Evolutionary conservation across 2,888 invertebrate genomes (phyloP), one percentile per base, ranked within the genome.

Genomic region (Leucozona laternaria): DNA sequence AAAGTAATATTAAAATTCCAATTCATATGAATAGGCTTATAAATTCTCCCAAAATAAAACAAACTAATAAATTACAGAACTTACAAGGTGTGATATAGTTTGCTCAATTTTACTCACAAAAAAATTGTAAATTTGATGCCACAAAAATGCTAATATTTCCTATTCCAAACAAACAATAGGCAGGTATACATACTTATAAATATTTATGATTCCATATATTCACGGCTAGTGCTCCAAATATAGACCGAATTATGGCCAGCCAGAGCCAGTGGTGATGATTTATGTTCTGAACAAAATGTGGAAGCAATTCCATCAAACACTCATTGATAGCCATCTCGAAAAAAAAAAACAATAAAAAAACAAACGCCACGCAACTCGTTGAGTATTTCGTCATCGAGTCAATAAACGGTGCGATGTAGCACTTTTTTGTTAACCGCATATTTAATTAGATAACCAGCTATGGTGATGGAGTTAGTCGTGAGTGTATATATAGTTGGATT

Each of bases 1-100:
- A 17, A 90, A 90, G 88, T 91, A 90, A 90, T 84, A 48, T 68
- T 20, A 17, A 8, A 34, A 25, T 68, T 20, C 11, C 10, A 15
- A 55, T 20, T 48, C 20, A 20, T 20, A 20, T 20, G 4, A 48
- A 48, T 20, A 20, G 17, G 45, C 8, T 17, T 17, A 20, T 20
- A 20, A 48, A 20, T 48, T 48, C 10, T 4, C 7, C 15, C 6
- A 10, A 17, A n/a, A 34, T 20, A 0, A 17, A 17, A 34, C 13
- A 34, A n/a, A 10, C 17, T 17, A 34, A 28, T 34, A 22, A 60
- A 37, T 20, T 22, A 20, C n/a, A 43, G 0, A 2, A 43, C 28
- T 25, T n/a, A 62, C 25, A n/a, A 40, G 43, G 64, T 64, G 62
- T 45, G 28, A 31, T 64, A 28, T 13, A 13, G 22, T 5, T 43